Base-by-base conservation (phyloP, 2,888 invertebrate genomes). In the Encarsia formosa region DNA sequence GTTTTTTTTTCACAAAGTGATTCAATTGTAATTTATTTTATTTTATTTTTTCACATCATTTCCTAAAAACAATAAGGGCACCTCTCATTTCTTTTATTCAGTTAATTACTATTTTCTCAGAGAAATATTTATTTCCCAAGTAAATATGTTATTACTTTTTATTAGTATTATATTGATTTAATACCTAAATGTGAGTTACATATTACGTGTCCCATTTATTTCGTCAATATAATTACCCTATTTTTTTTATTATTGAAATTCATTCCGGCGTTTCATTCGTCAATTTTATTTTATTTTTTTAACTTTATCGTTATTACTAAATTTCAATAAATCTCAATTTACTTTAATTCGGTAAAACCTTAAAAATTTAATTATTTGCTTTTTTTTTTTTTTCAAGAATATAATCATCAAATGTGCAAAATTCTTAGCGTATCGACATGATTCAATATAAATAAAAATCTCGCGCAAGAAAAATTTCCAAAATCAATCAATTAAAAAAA, bases 31-130 rank as follows among this genome's bases (percentile, higher is more conserved):
- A 48, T 51, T 49, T 38, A 46, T 26, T 8, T 31, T 50, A 43
- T 42, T 42, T 31, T 26, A 46, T 42, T 50, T 54, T 41, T 50
- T 49, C 23, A 42, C 38, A 38, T 11, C 39, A 39, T 47, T 22
- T 49, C 31, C 54, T 55, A 55, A 51, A 54, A 55, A 51, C 55
- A 52, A 46, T 56, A 56, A 52, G 56, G 52, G 52, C 52, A 52
- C 52, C 56, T 55, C 48, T 44, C 39, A 26, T 49, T 55, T 53
- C 34, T 46, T 52, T 39, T 37, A 24, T 29, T 55, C 26, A 38
- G 39, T 11, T 11, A 26, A n/a, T n/a, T 52, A 48, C 53, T 39
- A 37, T 24, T 35, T 31, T 44, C 32, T 32, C 32, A 43, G 40
- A 55, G 51, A 48, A 55, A 55, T 37, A 22, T 18, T 49, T 5